These are phyloP conservation scores for Pterophyllum scalare DNA, from an alignment of 2,113 vertebrate genomes.

Conservation along the genomic window DNA sequence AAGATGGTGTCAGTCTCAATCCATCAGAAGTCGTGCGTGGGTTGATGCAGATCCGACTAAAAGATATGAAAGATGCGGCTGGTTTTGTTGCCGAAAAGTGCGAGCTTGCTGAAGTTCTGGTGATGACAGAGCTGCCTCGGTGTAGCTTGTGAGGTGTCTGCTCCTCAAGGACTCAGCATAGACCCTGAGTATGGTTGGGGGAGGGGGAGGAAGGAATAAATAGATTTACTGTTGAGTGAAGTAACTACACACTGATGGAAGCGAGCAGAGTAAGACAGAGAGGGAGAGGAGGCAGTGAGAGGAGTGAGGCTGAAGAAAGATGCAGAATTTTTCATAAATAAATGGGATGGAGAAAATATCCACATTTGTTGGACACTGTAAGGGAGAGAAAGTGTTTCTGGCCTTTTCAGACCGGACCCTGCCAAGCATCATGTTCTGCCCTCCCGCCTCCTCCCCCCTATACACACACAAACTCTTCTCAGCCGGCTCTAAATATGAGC, in stretches of 20 bases:
- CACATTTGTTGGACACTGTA: not conserved
- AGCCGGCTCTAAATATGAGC: slow-evolving; percentile 36
- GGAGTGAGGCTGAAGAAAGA: slow-evolving; percentile 3
- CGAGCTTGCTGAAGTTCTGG: slow-evolving; percentile 17
- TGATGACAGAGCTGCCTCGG: slow-evolving; percentile 30
- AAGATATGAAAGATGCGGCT: slow-evolving; percentile 41
- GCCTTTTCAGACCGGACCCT: slow-evolving; percentile 43
- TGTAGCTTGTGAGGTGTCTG: slow-evolving; percentile 38
- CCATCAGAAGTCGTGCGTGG: slow-evolving; percentile 26
- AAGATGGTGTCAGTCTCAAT: slow-evolving; percentile 60
- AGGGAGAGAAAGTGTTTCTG: slow-evolving; percentile 47
- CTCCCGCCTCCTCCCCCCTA: not conserved
- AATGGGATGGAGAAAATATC: slow-evolving; percentile 1
- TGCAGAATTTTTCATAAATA: slow-evolving; percentile 20
- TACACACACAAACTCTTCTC: slow-evolving; percentile 36
- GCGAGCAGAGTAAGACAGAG: slow-evolving; percentile 21
- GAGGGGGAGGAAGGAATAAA: slow-evolving; percentile 70
- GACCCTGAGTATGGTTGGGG: slow-evolving; percentile 55
- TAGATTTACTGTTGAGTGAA: slow-evolving; percentile 76
- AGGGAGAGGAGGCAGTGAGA: slow-evolving; percentile 7
- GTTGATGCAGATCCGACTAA: slow-evolving; percentile 25
- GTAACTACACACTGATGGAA: slow-evolving; percentile 60
- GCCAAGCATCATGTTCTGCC: slow-evolving; percentile 29
- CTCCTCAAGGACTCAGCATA: slow-evolving; percentile 60
- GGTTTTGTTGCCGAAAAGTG: slow-evolving; percentile 22